Evolutionary conservation across 1,140 invertebrate genomes (phyloP), one percentile per base, ranked within the genome.

Genomic region (Diorhabda elongata): DNA sequence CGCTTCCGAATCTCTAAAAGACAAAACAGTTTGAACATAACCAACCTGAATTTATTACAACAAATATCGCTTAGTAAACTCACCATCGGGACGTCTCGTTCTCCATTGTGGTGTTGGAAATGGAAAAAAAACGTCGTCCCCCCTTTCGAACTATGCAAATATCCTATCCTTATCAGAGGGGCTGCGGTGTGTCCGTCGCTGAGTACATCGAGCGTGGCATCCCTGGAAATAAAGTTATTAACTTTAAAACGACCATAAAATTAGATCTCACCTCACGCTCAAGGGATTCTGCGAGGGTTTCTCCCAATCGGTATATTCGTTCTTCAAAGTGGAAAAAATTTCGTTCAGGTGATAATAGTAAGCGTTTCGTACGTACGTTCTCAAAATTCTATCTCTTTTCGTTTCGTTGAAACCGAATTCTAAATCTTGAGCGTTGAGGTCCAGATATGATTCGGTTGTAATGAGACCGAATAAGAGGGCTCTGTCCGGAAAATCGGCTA

Each of bases 251-350:
- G 3, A 3, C 2, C n/a, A 8, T 3, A 8, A 3, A 8, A 52
- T 52, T 52, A 8, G 47, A 52, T 8, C 47, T 8, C n/a, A 52
- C 47, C 47, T 82, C 7, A 91, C 88, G 76, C 88, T 90, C 71
- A 90, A 81, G 58, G 90, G 92, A 83, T 86, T 93, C 80, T 87
- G 89, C 77, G 73, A 90, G 81, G 71, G 91, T 74, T 90, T 87
- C 78, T 94, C 93, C 94, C 94, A 96, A 80, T 96, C 93, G 59
- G 93, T 96, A 82, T 96, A 96, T 80, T 96, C 94, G 80, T 96
- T 96, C 81, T 93, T 92, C 63, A 96, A 84, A 44, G 93, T 93
- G 26, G 92, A 93, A 83, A 92, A 95, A 75, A 94, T 95, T 82
- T 95, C 93, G 82, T 95, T 94, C 66, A 94, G 85, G 83, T 95